Evolutionary conservation across 2,113 vertebrate species (phyloP), one percentile per base, ranked within the genome.

Genomic region (Ictalurus furcatus): DNA sequence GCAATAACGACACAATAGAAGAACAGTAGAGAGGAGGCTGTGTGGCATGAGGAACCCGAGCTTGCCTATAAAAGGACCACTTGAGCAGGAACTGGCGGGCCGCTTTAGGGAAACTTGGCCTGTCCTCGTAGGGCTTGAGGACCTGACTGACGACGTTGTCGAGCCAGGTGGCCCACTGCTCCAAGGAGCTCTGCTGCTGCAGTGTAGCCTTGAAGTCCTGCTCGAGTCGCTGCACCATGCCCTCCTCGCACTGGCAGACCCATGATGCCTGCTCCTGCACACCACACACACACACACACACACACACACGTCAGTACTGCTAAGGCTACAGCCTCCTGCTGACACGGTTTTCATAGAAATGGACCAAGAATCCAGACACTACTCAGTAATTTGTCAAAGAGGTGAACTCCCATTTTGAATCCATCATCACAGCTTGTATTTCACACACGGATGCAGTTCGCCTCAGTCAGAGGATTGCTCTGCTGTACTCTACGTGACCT

Each of bases 161-260:
- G 90, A 99, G 96, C 98, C 98, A 99, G 44, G 93, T 93, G 11
- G 98, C 98, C 98, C 98, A 99, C 92, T 99, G 98, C 93, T 99
- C 98, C 95, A 99, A 93, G 4, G 98, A 99, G 93, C 98, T 99
- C 89, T 99, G 98, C 94, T 98, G 98, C 95, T 99, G 98, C 85
- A 99, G 94, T 0, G 98, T 99, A 92, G 97, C 94, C 94, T 99
- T 99, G 96, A 99, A 99, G 93, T 99, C 98, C 94, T 97, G 98
- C 95, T 99, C 98, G 92, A 99, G 95, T 88, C 97, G 97, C 93
- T 99, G 98, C 0, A 99, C 98, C 93, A 98, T 92, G 9, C 97
- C 96, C 91, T 99, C 98, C 89, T 99, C 98, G 0, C 98, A 99
- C 95, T 99, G 98, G 95, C 98, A 99, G 92, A 99, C 98, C 98